Percentiles rank a stretch among this genome's conserved stretches.
These are phyloP conservation scores for Nannobrachium achirus DNA, from an alignment of 2,113 vertebrate species.

Conservation along the genomic window DNA sequence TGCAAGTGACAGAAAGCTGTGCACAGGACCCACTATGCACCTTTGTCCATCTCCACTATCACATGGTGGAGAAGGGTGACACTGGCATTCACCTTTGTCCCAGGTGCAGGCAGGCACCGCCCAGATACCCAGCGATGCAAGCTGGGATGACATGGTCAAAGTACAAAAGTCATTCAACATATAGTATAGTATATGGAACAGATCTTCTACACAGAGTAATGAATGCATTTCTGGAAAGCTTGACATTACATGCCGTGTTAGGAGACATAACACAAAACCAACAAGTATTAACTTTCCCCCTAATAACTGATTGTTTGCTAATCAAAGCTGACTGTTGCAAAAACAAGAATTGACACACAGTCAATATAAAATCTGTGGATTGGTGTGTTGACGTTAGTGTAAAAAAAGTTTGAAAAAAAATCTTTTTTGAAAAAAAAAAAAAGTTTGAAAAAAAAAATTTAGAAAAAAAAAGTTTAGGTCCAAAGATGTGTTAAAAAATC, in stretches of 20 bases:
- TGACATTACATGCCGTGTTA: constrained; percentile 12
- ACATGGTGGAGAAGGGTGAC: constrained; percentile 47
- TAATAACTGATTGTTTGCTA: constrained; percentile 4
- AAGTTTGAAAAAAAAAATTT: too few relatives aligned
- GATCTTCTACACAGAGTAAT: constrained; percentile 19
- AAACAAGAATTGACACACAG: too few relatives aligned
- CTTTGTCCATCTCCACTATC: constrained; percentile 37
- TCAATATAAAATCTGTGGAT: too few relatives aligned
- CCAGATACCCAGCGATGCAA: neutral
- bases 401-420: too few relatives aligned
- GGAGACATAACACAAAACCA: constrained; percentile 3
- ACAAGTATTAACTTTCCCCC: neutral
- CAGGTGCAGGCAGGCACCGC: constrained; percentile 51
- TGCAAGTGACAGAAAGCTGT: constrained; percentile 40
- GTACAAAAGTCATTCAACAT: constrained; percentile 10
- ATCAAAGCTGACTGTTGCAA: constrained; percentile 1
- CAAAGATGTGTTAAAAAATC: too few relatives aligned
- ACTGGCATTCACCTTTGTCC: constrained; percentile 66
- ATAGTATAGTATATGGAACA: neutral
- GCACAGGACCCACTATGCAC: constrained; percentile 22
- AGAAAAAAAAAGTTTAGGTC: too few relatives aligned
- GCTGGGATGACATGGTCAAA: constrained; percentile 1
- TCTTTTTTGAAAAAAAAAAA: too few relatives aligned
- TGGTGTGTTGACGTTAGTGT: too few relatives aligned
- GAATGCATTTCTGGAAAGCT: constrained; percentile 12